Conservation (phyloP, 1,140 invertebrate species). For the Medauroidea extradentata region DNA sequence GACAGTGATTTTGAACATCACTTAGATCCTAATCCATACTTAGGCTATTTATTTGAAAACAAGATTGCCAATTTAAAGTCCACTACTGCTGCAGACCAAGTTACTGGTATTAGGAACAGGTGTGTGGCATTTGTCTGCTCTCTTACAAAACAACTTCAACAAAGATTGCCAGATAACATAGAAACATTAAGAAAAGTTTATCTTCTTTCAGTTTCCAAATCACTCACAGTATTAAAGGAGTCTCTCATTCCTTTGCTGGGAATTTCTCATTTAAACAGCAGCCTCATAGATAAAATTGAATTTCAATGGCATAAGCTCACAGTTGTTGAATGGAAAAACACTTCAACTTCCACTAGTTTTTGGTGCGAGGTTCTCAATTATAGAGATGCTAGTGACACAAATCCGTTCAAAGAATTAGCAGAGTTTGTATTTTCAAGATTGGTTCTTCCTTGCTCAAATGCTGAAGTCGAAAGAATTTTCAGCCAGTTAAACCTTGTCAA, state of each 20-base stretch:
- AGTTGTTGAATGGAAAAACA: conserved; percentile 5
- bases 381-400: conserved; percentile 8
- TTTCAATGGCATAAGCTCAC: conserved; percentile 15
- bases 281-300: conserved; percentile 16
- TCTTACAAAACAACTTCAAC: not conserved
- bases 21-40: too few relatives aligned
- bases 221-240: too few relatives aligned
- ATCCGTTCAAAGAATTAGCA: conserved; percentile 20
- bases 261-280: not conserved
- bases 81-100: too few relatives aligned
- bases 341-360: conserved; percentile 9
- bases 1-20: too few relatives aligned
- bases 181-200: not conserved
- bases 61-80: too few relatives aligned
- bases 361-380: conserved; percentile 12
- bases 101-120: too few relatives aligned
- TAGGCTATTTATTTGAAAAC: too few relatives aligned
- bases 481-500: conserved; percentile 26
- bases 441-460: conserved; percentile 19
- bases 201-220: too few relatives aligned
- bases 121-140: not conserved
- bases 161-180: conserved; percentile 1
- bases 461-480: conserved; percentile 22
- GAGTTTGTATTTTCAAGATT: conserved; percentile 15
- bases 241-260: too few relatives aligned